phyloP scores from a whole-genome alignment of 2,888 invertebrate species.

The Dynastes maya region DNA sequence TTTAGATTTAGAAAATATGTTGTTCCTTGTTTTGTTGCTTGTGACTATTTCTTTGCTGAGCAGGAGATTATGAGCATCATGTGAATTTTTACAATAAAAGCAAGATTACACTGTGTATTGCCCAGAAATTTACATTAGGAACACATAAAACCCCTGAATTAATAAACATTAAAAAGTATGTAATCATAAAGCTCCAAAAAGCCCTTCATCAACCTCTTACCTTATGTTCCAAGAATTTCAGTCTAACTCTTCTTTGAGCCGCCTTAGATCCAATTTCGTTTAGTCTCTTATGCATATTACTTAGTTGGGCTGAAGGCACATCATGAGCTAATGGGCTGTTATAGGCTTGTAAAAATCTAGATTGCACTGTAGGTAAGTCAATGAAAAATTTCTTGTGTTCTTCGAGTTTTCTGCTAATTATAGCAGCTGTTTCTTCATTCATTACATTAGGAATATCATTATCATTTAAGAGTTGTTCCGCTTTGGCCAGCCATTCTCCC shows the following conservation, averaged over 20 bases:
- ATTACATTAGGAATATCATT: conserved; percentile 88
- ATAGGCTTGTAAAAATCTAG: conserved; percentile 85
- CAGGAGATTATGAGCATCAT: no score
- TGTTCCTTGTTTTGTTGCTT: no score
- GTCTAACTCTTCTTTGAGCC: conserved; percentile 85
- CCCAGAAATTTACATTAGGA: no score
- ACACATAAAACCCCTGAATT: no score
- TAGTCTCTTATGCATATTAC: conserved; percentile 85
- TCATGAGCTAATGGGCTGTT: conserved; percentile 79
- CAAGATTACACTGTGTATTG: no score
- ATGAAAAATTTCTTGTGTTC: conserved; percentile 93
- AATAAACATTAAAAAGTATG: no score
- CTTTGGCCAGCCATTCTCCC: conserved; percentile 92
- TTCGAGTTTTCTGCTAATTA: conserved; percentile 90
- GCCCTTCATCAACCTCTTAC: conserved; percentile 61
- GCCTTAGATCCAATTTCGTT: conserved; percentile 84
- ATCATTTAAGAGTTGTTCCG: conserved; percentile 85
- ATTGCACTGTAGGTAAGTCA: conserved; percentile 83
- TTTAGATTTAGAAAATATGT: no score
- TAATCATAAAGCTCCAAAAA: no score
- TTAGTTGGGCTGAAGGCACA: conserved; percentile 86
- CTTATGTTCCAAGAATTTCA: conserved; percentile 94
- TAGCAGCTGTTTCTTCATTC: conserved; percentile 91
- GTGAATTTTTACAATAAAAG: no score
- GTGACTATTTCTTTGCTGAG: no score